Percentiles rank a stretch among this genome's conserved stretches.
phyloP scores from a whole-genome alignment of 2,888 invertebrate species.

The Agriotes lineatus region DNA sequence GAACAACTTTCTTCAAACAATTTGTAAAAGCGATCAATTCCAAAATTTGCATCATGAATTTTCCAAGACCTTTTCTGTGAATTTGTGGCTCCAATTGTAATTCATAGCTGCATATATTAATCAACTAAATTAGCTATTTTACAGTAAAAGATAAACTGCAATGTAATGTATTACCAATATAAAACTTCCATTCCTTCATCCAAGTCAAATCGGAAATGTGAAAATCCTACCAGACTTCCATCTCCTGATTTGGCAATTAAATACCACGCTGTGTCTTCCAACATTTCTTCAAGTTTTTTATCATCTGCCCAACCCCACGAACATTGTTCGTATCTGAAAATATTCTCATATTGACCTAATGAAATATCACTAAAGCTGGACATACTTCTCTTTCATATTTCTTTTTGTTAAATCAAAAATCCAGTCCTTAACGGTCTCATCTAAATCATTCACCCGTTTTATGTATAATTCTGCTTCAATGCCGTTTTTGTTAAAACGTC shows the following conservation, averaged over 20 bases:
- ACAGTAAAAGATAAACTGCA: too few relatives aligned
- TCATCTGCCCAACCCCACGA: constrained; percentile 85
- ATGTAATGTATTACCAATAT: constrained; percentile 74
- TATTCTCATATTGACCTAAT: too few relatives aligned
- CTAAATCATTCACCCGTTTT: constrained; percentile 70
- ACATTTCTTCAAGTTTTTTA: constrained; percentile 81
- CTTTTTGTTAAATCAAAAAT: constrained; percentile 80
- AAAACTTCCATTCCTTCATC: constrained; percentile 82
- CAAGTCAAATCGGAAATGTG: constrained; percentile 87
- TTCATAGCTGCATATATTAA: constrained; percentile 86
- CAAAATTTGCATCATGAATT: constrained; percentile 82
- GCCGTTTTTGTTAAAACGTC: constrained; percentile 73
- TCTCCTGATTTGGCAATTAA: constrained; percentile 73
- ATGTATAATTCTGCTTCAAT: constrained; percentile 73
- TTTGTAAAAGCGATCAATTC: constrained; percentile 81
- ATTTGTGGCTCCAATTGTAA: constrained; percentile 81
- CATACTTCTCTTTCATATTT: constrained; percentile 83
- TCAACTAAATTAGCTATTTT: too few relatives aligned
- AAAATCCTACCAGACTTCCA: constrained; percentile 75
- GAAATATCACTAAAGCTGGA: neutral
- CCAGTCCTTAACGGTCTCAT: constrained; percentile 74
- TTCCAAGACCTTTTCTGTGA: constrained; percentile 85
- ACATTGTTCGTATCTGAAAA: constrained; percentile 75
- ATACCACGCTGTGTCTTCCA: constrained; percentile 80
- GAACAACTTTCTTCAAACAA: constrained; percentile 83